phyloP scores from a whole-genome alignment of 2,888 invertebrate genomes.

The Sepioteuthis lessoniana region DNA sequence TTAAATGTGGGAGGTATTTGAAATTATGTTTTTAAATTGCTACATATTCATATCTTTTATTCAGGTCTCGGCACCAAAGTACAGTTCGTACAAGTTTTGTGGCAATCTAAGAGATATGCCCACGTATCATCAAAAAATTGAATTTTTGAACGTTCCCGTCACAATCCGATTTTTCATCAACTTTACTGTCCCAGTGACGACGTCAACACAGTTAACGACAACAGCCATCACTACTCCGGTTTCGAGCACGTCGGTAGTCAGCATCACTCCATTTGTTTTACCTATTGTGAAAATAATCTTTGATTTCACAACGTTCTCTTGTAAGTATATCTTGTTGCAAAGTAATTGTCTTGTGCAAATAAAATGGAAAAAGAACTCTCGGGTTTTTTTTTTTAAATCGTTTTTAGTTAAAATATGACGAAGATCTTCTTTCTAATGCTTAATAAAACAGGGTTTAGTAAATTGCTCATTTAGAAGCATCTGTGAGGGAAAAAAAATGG shows the following conservation, averaged over 20 bases:
- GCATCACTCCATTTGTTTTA: background rate
- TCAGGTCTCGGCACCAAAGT: background rate
- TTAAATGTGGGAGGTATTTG: no score
- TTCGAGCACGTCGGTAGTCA: background rate
- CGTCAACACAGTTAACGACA: background rate
- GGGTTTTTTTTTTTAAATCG: no score
- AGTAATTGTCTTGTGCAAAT: no score
- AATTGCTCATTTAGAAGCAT: no score
- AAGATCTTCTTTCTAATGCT: no score
- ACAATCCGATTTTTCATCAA: background rate
- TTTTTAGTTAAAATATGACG: background rate
- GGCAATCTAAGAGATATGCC: background rate
- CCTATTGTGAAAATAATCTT: background rate
- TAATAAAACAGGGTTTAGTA: no score
- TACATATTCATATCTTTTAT: background rate
- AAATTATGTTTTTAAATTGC: background rate
- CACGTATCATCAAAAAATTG: background rate
- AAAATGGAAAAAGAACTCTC: no score
- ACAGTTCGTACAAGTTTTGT: background rate
- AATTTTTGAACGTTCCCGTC: background rate
- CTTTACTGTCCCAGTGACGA: background rate
- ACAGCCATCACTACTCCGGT: background rate
- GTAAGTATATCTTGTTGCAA: background rate
- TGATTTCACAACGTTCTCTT: background rate
- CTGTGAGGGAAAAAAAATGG: no score